Base-by-base conservation (phyloP, 2,888 invertebrate species). In the Clostera curtula region DNA sequence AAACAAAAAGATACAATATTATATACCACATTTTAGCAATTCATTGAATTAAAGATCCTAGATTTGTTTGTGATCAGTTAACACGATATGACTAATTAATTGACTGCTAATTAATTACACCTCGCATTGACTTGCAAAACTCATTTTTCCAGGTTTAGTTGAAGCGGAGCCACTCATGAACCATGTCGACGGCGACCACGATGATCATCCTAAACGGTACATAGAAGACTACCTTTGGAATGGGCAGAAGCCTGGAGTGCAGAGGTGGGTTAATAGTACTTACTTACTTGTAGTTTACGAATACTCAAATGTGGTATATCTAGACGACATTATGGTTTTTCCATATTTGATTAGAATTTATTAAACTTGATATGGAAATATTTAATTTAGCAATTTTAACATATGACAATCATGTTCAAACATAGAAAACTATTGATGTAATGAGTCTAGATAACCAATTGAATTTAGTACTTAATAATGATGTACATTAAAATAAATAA, bases 111-210 rank as follows among this genome's bases (percentile, higher is more conserved):
- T 18, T 18, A 8, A 18, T 18, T n/a, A 8, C 19, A 11, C 11
- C 5, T 12, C 7, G 2, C 9, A 11, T 11, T 10, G 12, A 4
- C n/a, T 9, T 12, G 12, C 12, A 10, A 24, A 4, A 16, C 15
- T 5, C 4, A 3, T 14, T 11, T 26, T 79, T 80, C 48, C 82
- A 83, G 85, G 85, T 57, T 87, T 84, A 43, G 87, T 88, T 50
- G 92, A 92, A 79, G 85, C 91, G 56, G 92, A 92, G 70, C 92
- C 92, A 8, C 84, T 92, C 47, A 90, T 91, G 74, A 89, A 88
- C 66, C 87, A 88, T 67, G 79, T 85, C 38, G 88, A 88, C 38
- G 77, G 75, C 13, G 87, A 88, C 43, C 79, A 77, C 40, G 74
- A 83, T 13, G 76, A 80, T 17, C 56, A 54, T 15, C 69, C 58